Evolutionary conservation across 2,113 vertebrate genomes (phyloP), one percentile per base, ranked within the genome.

Genomic region (Morone saxatilis): DNA sequence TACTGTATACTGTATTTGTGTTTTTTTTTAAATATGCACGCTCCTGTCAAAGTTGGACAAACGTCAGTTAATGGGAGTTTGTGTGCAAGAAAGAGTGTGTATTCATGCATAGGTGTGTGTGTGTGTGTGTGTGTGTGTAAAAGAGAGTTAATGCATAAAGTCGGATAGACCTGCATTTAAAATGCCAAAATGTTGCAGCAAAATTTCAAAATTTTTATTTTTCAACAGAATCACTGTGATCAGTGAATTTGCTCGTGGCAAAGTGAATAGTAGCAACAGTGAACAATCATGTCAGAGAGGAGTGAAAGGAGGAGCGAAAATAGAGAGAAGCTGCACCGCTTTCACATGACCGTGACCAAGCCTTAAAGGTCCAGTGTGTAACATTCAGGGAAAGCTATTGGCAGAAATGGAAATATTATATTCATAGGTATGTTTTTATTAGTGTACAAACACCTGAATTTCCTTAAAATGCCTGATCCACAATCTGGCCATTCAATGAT

Each of bases 11-110:
- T 67, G 8, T 66, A 36, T 67, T 8, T 47, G 9, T 63, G 20
- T 51, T 7, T 76, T 43, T 6, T 67, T 22, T 7, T 53, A 62
- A 72, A 68, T 43, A 11, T 47, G 59, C 6, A 60, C 6, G 0
- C 43, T 63, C 62, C 45, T 40, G 14, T 66, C 40, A 70, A 71
- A 65, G 65, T 71, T 62, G 65, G 36, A 73, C 20, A 54, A 4
- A 8, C 36, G 0, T 61, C 9, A 78, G 22, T 48, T 56, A 19
- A 57, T 45, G 25, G 54, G 17, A 31, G 38, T 36, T 31, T 20
- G 17, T 12, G 11, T 17, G 13, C 31, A 20, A 20, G 8, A 22
- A 63, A 56, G 14, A 3, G 12, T 22, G 16, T 51, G 50, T 20
- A 22, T 48, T 75, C 31, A 69, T 70, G 61, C 61, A 63, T 63